Evolutionary conservation across 1,140 invertebrate species (phyloP).

Genomic region (Heliconius eleuchia): DNA sequence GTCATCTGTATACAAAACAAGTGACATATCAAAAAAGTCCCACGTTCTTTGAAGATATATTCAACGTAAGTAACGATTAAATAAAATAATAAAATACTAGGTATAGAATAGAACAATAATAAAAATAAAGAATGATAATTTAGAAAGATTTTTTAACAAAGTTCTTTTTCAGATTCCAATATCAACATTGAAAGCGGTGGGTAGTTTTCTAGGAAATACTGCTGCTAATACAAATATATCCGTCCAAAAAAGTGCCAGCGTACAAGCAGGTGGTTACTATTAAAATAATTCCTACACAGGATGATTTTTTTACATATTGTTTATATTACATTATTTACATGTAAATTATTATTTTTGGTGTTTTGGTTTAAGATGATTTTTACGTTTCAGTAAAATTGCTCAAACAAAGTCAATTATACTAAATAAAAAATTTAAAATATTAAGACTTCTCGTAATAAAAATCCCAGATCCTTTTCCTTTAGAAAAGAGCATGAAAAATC

Average conservation of each 20-base stretch:
- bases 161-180: slow-evolving; percentile 69
- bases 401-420: slow-evolving; percentile 8
- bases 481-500: slow-evolving; percentile 17
- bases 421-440: slow-evolving; percentile 11
- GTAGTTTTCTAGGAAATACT: slow-evolving; percentile 65
- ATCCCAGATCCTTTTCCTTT: slow-evolving; percentile 17
- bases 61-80: slow-evolving; percentile 59
- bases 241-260: slow-evolving; percentile 64
- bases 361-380: slow-evolving; percentile 20
- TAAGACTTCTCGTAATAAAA: slow-evolving; percentile 2
- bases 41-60: slow-evolving; percentile 68
- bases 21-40: slow-evolving; percentile 59
- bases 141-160: not conserved
- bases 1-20: slow-evolving; percentile 57
- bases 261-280: slow-evolving; percentile 66
- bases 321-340: not conserved
- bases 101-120: too few relatives aligned
- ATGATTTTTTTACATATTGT: not conserved
- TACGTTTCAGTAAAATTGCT: slow-evolving; percentile 6
- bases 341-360: slow-evolving; percentile 1
- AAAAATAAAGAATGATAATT: not conserved
- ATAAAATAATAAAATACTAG: not conserved
- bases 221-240: slow-evolving; percentile 66
- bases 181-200: slow-evolving; percentile 67
- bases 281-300: slow-evolving; percentile 9